Base-by-base conservation (phyloP, 2,888 invertebrate genomes). In the Oxystoma pomonae region DNA sequence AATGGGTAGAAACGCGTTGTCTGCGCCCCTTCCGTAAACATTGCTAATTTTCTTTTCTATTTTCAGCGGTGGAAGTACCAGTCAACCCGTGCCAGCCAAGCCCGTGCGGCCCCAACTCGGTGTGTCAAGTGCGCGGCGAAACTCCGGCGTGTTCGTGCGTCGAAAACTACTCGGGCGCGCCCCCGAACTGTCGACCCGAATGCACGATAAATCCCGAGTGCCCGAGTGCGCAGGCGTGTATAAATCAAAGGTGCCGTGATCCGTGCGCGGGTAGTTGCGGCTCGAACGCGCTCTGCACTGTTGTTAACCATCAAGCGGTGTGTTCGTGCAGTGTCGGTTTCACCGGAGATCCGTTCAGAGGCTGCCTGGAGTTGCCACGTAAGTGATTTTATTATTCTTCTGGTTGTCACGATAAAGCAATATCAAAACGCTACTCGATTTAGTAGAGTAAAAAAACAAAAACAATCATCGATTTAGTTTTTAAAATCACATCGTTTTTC, bases 331-430 rank as follows among this genome's bases (percentile, higher is more conserved):
- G 86, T 68, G 82, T 83, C 55, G 88, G 87, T 63, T 87, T 85
- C 73, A 88, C 89, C 61, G 92, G 92, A 69, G 91, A 92, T 83
- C 92, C 92, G 57, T 91, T 91, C 80, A 85, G 86, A 18, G 84
- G 86, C 71, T 89, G 89, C 72, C 82, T 85, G 71, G 80, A 81
- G 12, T 75, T 82, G 70, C 85, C 85, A 78, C 84, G 88, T 87
- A 81, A 82, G 73, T 72, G 67, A 67, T 67, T 60, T 52, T 19
- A 57, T 56, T 65, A 17, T 52, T 58, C 22, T 55, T 56, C 20
- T 16, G n/a, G 20, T 53, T 9, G 7, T 57, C 1, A 56, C 21
- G 55, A 61, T n/a, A 52, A 61, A 55, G 51, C 58, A 59, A 64
- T 64, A 64, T 59, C 58, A 18, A 19, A n/a, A n/a, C n/a, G n/a